phyloP scores from a whole-genome alignment of 2,113 vertebrate genomes.

The Lampris megalopsis region DNA sequence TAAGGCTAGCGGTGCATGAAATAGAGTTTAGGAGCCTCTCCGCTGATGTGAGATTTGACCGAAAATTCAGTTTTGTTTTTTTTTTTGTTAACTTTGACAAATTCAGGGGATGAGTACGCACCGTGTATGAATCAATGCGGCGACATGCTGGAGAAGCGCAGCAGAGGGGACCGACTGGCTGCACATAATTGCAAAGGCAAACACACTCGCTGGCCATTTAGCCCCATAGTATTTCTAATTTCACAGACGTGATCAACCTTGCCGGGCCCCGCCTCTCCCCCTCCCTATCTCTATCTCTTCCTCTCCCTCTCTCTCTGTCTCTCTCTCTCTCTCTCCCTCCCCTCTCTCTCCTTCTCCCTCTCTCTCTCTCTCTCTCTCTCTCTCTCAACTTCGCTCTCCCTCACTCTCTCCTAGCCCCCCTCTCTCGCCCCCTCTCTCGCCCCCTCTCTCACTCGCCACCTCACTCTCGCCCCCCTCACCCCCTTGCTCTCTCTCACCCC shows the following conservation, averaged over 20 bases:
- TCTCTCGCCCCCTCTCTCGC: too few relatives aligned
- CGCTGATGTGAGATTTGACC: constrained; percentile 53
- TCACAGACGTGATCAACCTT: constrained; percentile 80
- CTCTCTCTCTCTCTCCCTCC: not conserved
- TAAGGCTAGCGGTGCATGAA: constrained; percentile 73
- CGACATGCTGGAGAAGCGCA: constrained; percentile 29
- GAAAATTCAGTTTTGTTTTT: constrained; percentile 56
- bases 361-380: too few relatives aligned
- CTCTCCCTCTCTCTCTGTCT: constrained; percentile 28
- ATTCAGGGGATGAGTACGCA: constrained; percentile 46
- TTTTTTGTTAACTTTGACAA: constrained; percentile 54
- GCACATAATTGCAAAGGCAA: constrained; percentile 75
- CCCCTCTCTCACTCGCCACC: too few relatives aligned
- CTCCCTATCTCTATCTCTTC: constrained; percentile 34
- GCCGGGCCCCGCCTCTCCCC: constrained; percentile 43
- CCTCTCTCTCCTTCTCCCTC: too few relatives aligned
- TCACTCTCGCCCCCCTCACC: too few relatives aligned
- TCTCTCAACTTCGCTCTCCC: too few relatives aligned
- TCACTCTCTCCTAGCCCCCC: too few relatives aligned
- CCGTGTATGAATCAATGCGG: constrained; percentile 22
- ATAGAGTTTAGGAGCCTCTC: constrained; percentile 73
- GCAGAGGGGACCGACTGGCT: constrained; percentile 42
- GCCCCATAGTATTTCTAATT: constrained; percentile 76
- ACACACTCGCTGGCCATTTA: constrained; percentile 68
- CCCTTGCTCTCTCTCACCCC: too few relatives aligned